phyloP scores from a whole-genome alignment of 2,797 vertebrate species.

The Eulemur coronatus region DNA sequence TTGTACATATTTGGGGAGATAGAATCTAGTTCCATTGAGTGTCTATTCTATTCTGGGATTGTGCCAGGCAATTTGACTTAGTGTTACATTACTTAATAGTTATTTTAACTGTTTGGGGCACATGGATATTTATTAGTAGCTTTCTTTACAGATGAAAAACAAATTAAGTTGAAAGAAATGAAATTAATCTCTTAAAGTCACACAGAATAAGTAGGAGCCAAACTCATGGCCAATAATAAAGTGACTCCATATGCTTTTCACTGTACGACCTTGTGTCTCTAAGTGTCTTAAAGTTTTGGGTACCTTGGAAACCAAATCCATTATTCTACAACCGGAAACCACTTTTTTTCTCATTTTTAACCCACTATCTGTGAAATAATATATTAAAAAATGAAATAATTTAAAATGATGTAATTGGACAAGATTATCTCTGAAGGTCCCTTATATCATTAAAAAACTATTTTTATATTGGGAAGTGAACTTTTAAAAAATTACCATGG shows the following conservation, averaged over 20 bases:
- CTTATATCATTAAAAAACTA: background rate
- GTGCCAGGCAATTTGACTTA: background rate
- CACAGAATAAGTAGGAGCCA: background rate
- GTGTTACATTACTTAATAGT: conserved; percentile 12
- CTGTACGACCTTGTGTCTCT: background rate
- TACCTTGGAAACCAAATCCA: background rate
- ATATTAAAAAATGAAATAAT: conserved; percentile 1
- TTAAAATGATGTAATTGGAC: background rate
- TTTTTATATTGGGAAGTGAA: background rate
- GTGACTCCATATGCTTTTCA: background rate
- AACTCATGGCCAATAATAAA: background rate
- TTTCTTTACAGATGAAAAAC: conserved; percentile 11
- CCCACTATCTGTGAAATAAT: background rate
- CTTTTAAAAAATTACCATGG: background rate
- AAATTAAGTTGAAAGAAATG: background rate
- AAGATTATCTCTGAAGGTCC: background rate
- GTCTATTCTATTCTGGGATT: background rate
- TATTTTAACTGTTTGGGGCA: background rate
- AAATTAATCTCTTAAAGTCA: conserved; percentile 26
- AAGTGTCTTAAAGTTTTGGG: background rate
- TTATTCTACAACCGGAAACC: conserved; percentile 25
- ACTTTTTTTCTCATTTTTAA: background rate
- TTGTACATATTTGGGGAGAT: background rate
- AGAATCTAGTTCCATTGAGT: background rate
- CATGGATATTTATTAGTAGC: background rate